These are phyloP conservation scores for Crotophaga sulcirostris DNA, from an alignment of 2,113 vertebrate genomes.

Conservation along the genomic window DNA sequence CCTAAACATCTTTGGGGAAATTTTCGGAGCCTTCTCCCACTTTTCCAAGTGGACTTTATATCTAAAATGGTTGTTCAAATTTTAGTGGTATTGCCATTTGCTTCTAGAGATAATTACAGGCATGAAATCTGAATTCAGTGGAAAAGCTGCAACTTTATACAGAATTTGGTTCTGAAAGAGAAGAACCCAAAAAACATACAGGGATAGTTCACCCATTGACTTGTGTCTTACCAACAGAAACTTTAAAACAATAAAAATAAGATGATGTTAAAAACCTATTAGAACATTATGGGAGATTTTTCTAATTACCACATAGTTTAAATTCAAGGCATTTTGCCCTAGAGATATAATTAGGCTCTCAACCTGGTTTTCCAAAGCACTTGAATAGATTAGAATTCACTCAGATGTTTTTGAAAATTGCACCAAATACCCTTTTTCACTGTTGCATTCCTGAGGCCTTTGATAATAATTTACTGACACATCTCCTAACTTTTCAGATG, in stretches of 20 bases:
- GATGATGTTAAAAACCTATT: neutral
- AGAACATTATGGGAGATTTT: neutral
- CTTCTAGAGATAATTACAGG: neutral
- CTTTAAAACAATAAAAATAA: neutral
- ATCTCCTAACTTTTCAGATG: neutral
- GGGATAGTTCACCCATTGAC: neutral
- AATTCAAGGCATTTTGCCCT: neutral
- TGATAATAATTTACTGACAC: neutral
- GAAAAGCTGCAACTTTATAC: neutral
- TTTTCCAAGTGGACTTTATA: neutral
- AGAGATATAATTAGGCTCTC: neutral
- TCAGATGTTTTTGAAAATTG: neutral
- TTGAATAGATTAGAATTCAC: neutral
- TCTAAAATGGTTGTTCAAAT: neutral
- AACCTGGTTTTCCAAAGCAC: neutral
- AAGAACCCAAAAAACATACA: neutral
- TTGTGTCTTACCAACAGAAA: neutral
- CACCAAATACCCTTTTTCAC: neutral
- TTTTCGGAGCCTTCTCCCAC: neutral
- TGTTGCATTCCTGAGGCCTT: neutral
- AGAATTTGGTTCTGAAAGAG: neutral
- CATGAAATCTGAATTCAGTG: neutral
- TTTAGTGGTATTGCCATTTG: neutral
- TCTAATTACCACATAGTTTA: neutral
- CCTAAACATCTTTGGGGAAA: neutral